Conservation (phyloP, 2,888 invertebrate species). For the Ophonus ardosiacus region DNA sequence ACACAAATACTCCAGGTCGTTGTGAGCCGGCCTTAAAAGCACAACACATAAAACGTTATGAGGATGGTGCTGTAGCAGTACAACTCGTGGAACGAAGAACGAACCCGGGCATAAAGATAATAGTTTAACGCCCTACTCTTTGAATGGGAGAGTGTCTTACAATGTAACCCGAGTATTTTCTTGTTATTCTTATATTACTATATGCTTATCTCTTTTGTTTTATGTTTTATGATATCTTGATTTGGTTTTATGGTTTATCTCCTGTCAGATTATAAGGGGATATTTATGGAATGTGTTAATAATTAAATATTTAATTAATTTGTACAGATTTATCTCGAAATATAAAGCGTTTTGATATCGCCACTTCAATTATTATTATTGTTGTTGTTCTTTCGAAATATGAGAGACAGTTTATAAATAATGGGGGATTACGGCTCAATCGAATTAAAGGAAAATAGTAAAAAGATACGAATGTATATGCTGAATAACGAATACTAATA, state of each 20-base stretch:
- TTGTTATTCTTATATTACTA: constrained; percentile 25
- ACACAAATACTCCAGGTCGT: constrained; percentile 15
- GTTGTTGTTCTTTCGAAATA: no score
- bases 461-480: no score
- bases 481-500: no score
- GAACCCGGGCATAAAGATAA: constrained; percentile 23
- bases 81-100: no score
- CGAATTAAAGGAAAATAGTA: no score
- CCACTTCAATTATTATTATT: no score
- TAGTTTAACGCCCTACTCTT: constrained; percentile 17
- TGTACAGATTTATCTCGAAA: no score
- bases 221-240: constrained; percentile 6
- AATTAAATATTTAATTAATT: no score
- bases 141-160: constrained; percentile 10
- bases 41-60: constrained; percentile 37
- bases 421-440: no score
- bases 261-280: neutral
- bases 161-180: constrained; percentile 6
- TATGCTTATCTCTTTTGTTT: constrained; percentile 27
- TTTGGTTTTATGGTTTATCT: constrained; percentile 1
- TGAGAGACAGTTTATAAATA: no score
- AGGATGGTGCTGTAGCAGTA: neutral
- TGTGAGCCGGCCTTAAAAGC: constrained; percentile 17
- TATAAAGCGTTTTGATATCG: no score
- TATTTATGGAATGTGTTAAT: neutral